A percentile compares a stretch with the other conserved stretches of the same genome.
Evolutionary conservation across 2,797 vertebrate species (phyloP).

Genomic region (Antennarius maculatus): DNA sequence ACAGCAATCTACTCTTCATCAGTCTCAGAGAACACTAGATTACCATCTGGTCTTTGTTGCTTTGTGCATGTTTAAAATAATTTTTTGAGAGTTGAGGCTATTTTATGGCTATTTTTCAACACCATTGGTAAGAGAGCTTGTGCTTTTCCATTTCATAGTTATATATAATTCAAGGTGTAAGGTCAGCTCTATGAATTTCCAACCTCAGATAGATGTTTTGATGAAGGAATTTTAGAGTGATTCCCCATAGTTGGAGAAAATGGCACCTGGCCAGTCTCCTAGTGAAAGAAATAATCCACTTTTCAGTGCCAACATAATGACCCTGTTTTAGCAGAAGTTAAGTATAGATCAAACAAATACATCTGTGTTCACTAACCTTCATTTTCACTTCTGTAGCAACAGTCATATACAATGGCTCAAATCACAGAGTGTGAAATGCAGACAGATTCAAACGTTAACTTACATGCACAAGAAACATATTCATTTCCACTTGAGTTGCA

Average conservation of each 20-base stretch:
- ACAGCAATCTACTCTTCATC: constrained; percentile 15
- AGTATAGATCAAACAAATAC: no score
- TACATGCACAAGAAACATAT: no score
- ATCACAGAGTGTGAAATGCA: no score
- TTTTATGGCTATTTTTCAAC: background rate
- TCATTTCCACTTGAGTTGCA: background rate
- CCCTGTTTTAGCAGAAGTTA: no score
- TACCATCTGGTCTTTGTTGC: constrained; percentile 6
- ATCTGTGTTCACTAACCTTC: no score
- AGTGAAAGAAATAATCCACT: background rate
- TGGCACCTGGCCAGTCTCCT: background rate
- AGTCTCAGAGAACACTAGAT: background rate
- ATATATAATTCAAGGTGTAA: constrained; percentile 43
- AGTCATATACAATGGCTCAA: background rate
- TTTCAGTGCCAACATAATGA: background rate
- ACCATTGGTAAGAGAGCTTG: background rate
- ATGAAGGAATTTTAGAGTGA: background rate
- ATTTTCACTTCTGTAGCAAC: background rate
- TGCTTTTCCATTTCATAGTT: constrained; percentile 1
- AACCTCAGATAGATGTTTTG: background rate
- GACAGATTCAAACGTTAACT: no score
- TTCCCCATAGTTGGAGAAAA: background rate
- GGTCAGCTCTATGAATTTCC: background rate
- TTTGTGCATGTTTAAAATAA: background rate
- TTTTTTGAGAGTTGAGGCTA: background rate